A percentile compares a stretch with the other conserved stretches of the same genome.
phyloP scores from a whole-genome alignment of 2,113 vertebrate species.

The Malurus alboscapulatus region DNA sequence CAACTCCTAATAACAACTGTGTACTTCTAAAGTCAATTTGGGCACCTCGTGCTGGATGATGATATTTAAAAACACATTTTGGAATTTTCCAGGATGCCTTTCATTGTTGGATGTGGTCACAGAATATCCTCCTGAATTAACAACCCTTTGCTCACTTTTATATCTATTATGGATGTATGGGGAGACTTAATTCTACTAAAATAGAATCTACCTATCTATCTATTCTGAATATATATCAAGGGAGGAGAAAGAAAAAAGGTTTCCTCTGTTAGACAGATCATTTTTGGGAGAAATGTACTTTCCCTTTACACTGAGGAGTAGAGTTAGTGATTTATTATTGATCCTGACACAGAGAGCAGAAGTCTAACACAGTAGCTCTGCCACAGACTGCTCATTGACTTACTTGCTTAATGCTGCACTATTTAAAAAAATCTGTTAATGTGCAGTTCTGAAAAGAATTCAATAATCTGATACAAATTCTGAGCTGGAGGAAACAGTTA shows the following conservation, averaged over 20 bases:
- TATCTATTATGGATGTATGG: neutral
- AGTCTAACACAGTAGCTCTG: neutral
- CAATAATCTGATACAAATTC: conserved; percentile 21
- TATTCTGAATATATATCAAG: neutral
- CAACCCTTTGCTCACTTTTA: neutral
- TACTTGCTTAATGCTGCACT: neutral
- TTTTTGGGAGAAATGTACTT: neutral
- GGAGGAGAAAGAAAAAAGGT: neutral
- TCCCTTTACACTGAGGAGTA: neutral
- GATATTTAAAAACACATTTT: conserved; percentile 43
- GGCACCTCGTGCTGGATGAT: neutral
- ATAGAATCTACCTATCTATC: neutral
- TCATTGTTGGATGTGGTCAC: neutral
- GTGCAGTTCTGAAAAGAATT: neutral
- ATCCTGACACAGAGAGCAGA: neutral
- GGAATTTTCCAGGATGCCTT: conserved; percentile 42
- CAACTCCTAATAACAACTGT: conserved; percentile 57
- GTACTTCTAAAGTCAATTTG: conserved; percentile 42
- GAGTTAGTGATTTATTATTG: conserved; percentile 10
- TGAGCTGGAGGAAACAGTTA: conserved; percentile 13
- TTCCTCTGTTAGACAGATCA: neutral
- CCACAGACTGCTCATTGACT: neutral
- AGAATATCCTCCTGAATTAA: conserved; percentile 8
- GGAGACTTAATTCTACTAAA: neutral
- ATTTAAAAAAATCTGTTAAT: conserved; percentile 3